Evolutionary conservation across 2,888 invertebrate genomes (phyloP).

Genomic region (Spisula subtruncata): DNA sequence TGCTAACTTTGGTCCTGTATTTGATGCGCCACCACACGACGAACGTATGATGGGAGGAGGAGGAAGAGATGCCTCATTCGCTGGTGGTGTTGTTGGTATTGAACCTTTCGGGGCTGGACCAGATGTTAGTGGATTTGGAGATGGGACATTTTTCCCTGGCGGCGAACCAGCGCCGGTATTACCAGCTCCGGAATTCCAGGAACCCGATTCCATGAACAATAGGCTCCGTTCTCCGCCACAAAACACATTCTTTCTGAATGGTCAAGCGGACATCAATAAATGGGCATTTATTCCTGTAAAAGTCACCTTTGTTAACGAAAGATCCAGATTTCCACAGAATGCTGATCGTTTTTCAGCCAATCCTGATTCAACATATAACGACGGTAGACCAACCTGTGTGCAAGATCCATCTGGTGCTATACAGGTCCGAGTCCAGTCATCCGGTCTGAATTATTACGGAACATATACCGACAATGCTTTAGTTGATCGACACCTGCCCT

Average conservation of each 20-base stretch:
- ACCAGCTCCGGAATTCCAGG: conserved; percentile 29
- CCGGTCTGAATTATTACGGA: conserved; percentile 80
- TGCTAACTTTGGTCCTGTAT: conserved; percentile 29
- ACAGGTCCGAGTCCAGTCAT: conserved; percentile 75
- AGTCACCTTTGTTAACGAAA: conserved; percentile 66
- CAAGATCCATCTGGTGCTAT: conserved; percentile 48
- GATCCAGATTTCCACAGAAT: conserved; percentile 8
- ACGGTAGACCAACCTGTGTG: background rate
- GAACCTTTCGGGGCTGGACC: background rate
- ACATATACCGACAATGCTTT: conserved; percentile 77
- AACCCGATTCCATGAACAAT: conserved; percentile 22
- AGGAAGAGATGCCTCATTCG: background rate
- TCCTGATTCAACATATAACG: background rate
- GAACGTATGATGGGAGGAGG: conserved; percentile 31
- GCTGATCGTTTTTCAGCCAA: background rate
- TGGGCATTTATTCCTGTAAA: conserved; percentile 79
- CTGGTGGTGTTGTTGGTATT: background rate
- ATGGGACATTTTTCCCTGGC: background rate
- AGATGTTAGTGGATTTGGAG: background rate
- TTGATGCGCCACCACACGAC: conserved; percentile 39
- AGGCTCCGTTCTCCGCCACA: conserved; percentile 61
- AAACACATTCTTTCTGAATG: conserved; percentile 77
- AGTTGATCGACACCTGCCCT: conserved; percentile 74
- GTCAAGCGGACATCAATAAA: conserved; percentile 70
- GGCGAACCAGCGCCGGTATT: conserved; percentile 19